These are phyloP conservation scores for Leucophenga montana DNA, from an alignment of 2,888 invertebrate genomes.

Conservation along the genomic window DNA sequence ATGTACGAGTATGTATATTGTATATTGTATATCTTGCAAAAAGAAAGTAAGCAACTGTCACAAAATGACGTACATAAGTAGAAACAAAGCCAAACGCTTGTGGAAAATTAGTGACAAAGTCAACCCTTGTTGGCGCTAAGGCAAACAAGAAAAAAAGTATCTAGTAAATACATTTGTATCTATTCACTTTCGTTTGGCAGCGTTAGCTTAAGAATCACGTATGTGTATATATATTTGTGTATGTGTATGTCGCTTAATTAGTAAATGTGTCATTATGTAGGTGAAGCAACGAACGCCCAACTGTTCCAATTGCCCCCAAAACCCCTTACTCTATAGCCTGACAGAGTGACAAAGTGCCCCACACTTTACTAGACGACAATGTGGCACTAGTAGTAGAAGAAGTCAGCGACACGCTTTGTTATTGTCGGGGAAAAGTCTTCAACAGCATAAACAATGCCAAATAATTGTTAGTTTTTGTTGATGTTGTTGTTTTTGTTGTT, in stretches of 20 bases:
- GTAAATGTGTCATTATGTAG: conserved; percentile 9
- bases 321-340: no score
- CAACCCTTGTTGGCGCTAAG: neutral
- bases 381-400: no score
- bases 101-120: conserved; percentile 14
- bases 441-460: neutral
- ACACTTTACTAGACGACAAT: no score
- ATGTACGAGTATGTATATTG: no score
- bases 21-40: neutral
- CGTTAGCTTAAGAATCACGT: neutral
- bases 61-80: neutral
- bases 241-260: conserved; percentile 6
- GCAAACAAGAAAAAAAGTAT: neutral
- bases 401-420: no score
- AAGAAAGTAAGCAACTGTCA: conserved; percentile 17
- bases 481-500: neutral
- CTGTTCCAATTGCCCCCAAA: no score
- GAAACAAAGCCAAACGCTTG: neutral
- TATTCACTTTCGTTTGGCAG: neutral
- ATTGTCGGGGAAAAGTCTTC: no score
- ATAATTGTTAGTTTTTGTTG: conserved; percentile 11
- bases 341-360: no score
- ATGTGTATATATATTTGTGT: neutral
- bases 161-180: neutral
- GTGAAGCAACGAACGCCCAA: neutral